Evolutionary conservation across 1,140 invertebrate species (phyloP), one percentile per base, ranked within the genome.

Genomic region (Ooceraea biroi): DNA sequence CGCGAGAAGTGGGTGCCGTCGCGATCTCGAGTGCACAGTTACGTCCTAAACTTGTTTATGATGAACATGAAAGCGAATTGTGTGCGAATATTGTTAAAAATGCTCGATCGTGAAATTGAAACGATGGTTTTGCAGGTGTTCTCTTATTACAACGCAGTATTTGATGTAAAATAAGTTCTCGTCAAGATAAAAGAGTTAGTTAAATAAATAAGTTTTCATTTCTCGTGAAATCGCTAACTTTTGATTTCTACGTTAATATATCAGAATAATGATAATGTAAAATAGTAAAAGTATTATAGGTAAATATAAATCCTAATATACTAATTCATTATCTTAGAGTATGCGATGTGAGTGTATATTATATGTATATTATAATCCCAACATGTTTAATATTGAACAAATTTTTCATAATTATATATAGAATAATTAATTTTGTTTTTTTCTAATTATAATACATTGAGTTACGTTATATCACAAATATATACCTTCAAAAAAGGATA

Each of bases 1-100:
- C 25, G 25, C 14, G 50, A 80, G 17, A 80, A 69, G 8, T 46
- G 19, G n/a, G 4, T 30, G 36, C 41, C 57, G 69, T 80, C 50
- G 52, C 36, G 22, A 57, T 57, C 25, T 12, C 22, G 41, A 71
- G 1, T 17, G 14, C 19, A 12, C 17, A 30, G n/a, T 48, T 44
- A n/a, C 14, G 27, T 69, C 1, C 5, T 46, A 71, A 63, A 69
- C 27, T 69, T 68, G 36, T 55, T 25, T 44, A 19, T 65, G 10
- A 30, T n/a, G 12, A 22, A 44, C 63, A 25, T 25, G 3, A 44
- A 27, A 44, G 17, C 7, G 36, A 36, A 36, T 19, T 12, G 5
- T 8, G 0, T 25, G 44, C 1, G 4, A 76, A 8, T 58, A n/a
- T 25, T 73, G 2, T 14, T 22, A 27, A 30, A 69, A 69, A 52